These are phyloP conservation scores for Pomatorhinus ruficollis DNA, from an alignment of 2,113 vertebrate species.

Conservation along the genomic window DNA sequence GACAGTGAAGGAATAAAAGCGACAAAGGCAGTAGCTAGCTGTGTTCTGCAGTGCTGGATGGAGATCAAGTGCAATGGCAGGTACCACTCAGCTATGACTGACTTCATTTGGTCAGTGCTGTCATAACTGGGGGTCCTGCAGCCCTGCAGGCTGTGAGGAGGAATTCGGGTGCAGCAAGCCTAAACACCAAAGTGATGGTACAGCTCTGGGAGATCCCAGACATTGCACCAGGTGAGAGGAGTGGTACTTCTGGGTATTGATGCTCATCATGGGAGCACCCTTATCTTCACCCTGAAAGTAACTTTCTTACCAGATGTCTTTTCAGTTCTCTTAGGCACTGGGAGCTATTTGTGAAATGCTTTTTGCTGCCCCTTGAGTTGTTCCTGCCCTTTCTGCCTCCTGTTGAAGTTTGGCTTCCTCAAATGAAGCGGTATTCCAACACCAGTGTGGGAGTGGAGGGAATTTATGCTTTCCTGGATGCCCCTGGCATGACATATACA, in stretches of 20 bases:
- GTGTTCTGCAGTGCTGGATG: background rate
- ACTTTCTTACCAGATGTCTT: background rate
- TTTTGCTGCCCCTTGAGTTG: background rate
- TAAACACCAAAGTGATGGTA: background rate
- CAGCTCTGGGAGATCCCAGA: background rate
- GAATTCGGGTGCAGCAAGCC: background rate
- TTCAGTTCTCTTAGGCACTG: background rate
- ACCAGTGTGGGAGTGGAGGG: background rate
- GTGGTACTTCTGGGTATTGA: background rate
- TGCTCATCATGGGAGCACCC: background rate
- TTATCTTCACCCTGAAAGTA: background rate
- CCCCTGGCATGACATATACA: accelerated
- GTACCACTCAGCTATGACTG: background rate
- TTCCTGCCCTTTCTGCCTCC: background rate
- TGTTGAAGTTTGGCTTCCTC: background rate
- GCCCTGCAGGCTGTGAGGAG: background rate
- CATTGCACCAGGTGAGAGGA: background rate
- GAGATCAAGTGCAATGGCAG: background rate
- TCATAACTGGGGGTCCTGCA: background rate
- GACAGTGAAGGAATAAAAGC: background rate
- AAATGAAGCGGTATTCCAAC: background rate
- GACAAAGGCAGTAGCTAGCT: background rate
- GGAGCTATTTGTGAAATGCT: background rate
- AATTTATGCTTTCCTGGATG: background rate
- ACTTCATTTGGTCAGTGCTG: background rate